phyloP scores from a whole-genome alignment of 2,797 vertebrate genomes.

The Hyperoplus immaculatus region DNA sequence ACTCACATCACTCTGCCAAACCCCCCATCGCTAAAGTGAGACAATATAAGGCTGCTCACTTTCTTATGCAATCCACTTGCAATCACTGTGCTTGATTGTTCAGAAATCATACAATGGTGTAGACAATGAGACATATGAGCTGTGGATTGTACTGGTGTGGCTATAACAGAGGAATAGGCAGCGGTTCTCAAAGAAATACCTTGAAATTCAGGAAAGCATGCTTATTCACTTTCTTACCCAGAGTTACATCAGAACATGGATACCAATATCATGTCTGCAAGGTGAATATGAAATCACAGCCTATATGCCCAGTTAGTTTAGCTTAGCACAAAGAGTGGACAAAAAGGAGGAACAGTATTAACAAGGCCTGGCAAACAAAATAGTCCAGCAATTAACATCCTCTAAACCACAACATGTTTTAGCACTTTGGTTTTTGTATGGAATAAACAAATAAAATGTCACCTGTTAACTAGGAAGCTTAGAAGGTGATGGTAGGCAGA shows the following conservation, averaged over 20 bases:
- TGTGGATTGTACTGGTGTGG: background rate
- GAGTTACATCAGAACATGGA: background rate
- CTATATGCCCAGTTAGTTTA: background rate
- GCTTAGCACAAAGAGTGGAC: background rate
- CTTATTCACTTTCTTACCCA: background rate
- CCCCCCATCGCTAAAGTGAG: background rate
- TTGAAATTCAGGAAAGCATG: background rate
- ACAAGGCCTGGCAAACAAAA: too few species aligned
- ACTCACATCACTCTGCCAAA: background rate
- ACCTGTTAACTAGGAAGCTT: background rate
- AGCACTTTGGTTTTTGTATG: background rate
- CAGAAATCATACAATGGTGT: background rate
- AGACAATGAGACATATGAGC: background rate
- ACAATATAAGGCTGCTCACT: background rate
- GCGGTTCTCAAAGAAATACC: background rate
- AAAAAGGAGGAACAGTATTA: background rate
- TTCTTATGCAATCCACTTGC: background rate
- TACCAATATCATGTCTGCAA: background rate
- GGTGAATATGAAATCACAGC: background rate
- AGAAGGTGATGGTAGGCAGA: background rate
- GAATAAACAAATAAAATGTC: background rate
- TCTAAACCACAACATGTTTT: background rate
- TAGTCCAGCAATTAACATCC: background rate
- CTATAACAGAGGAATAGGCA: background rate
- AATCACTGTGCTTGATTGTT: background rate